Conservation (phyloP, 2,888 invertebrate genomes). For the Drosophila emarginata region DNA sequence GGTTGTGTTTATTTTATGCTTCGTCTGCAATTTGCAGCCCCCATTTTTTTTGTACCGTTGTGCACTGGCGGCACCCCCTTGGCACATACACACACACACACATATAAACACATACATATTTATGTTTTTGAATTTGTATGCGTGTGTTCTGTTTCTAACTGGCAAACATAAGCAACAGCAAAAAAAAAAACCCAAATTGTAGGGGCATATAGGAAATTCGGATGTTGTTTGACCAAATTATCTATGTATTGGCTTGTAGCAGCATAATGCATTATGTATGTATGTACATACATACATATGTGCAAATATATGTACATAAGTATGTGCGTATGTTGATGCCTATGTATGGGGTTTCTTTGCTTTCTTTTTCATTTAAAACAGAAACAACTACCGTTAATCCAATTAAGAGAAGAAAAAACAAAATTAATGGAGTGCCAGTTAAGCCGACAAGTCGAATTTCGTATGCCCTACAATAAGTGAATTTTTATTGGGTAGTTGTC, state of each 20-base stretch:
- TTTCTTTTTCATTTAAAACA: conserved; percentile 46
- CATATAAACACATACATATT: conserved; percentile 15
- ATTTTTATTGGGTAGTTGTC: too few relatives aligned
- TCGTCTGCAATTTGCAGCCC: conserved; percentile 75
- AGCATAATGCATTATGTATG: conserved; percentile 2
- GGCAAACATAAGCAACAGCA: not conserved
- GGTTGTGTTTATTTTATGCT: conserved; percentile 75
- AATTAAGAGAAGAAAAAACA: conserved; percentile 63
- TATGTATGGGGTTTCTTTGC: conserved; percentile 65
- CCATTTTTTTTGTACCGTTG: conserved; percentile 35
- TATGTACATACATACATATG: conserved; percentile 6
- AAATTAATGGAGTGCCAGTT: not conserved
- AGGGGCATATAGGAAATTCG: not conserved
- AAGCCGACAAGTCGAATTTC: conserved; percentile 28
- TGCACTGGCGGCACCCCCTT: conserved; percentile 34
- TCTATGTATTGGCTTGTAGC: not conserved
- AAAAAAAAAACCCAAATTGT: not conserved
- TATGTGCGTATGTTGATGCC: conserved; percentile 36
- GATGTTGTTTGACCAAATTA: conserved; percentile 1
- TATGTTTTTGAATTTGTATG: not conserved
- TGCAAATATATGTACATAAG: conserved; percentile 35
- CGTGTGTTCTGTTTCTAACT: not conserved
- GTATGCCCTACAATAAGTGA: conserved; percentile 30
- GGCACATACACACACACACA: conserved; percentile 26
- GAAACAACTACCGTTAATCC: conserved; percentile 67